Percentiles rank a stretch among this genome's conserved stretches.
Evolutionary conservation across 2,888 invertebrate genomes (phyloP).

Genomic region (Heliconius aoede): DNA sequence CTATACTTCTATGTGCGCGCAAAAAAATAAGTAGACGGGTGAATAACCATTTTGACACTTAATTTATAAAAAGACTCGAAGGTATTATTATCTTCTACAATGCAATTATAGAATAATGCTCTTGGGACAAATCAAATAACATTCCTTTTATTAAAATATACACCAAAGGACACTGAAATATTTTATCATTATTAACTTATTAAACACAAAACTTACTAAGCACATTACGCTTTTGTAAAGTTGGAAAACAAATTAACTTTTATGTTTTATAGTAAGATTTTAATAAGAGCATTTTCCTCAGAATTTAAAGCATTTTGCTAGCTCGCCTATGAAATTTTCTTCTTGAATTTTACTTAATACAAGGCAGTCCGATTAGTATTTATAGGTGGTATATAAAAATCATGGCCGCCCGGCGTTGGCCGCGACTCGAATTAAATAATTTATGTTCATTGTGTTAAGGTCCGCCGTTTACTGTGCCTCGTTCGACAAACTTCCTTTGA

Average conservation of each 20-base stretch:
- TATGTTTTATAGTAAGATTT: background rate
- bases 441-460: conserved; percentile 58
- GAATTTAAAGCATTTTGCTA: conserved; percentile 9
- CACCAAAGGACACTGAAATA: background rate
- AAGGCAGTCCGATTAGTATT: conserved; percentile 52
- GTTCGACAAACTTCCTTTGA: background rate
- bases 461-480: conserved; percentile 28
- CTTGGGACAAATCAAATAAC: conserved; percentile 10
- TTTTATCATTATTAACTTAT: background rate
- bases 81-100: background rate
- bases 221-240: background rate
- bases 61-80: background rate
- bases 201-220: background rate
- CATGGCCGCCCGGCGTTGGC: conserved; percentile 48
- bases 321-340: conserved; percentile 12
- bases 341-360: conserved; percentile 33
- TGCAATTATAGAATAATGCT: conserved; percentile 10
- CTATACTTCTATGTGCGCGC: background rate
- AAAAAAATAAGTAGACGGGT: background rate
- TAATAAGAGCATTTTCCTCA: conserved; percentile 3
- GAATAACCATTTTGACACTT: background rate
- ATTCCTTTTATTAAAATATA: conserved; percentile 1
- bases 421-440: conserved; percentile 57
- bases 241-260: background rate
- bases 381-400: conserved; percentile 50